phyloP scores from a whole-genome alignment of 2,113 vertebrate genomes.

The Thomomys bottae region DNA sequence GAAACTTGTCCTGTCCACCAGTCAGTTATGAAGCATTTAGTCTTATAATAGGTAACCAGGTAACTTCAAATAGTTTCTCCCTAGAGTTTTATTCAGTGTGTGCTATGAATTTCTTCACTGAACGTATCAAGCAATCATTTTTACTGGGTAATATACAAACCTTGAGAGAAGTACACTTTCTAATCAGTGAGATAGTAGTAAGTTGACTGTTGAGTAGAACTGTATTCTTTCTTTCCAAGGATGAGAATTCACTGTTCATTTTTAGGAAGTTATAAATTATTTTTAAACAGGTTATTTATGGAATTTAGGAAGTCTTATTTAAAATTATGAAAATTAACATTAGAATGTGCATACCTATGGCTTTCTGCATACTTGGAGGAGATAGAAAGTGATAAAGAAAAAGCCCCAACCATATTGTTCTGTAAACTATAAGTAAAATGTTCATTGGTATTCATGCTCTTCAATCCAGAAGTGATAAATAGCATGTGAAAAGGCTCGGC shows the following conservation, averaged over 20 bases:
- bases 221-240: background rate
- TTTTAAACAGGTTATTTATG: background rate
- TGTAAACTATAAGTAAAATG: conserved; percentile 27
- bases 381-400: background rate
- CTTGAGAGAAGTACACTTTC: background rate
- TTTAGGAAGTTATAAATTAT: conserved; percentile 23
- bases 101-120: background rate
- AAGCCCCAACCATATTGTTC: background rate
- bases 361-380: background rate
- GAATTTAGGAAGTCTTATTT: conserved; percentile 30
- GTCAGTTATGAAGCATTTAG: background rate
- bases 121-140: conserved; percentile 34
- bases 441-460: conserved; percentile 42
- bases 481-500: background rate
- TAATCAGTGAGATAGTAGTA: background rate
- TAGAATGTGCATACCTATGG: background rate
- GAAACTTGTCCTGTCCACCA: background rate
- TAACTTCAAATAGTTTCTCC: background rate
- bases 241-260: conserved; percentile 1
- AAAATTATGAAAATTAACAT: background rate
- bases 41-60: background rate
- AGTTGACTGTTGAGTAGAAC: background rate
- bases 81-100: background rate
- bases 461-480: conserved; percentile 11
- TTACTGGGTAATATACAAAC: background rate